These are phyloP conservation scores for Phaethon lepturus DNA, from an alignment of 2,113 vertebrate genomes.

Conservation along the genomic window DNA sequence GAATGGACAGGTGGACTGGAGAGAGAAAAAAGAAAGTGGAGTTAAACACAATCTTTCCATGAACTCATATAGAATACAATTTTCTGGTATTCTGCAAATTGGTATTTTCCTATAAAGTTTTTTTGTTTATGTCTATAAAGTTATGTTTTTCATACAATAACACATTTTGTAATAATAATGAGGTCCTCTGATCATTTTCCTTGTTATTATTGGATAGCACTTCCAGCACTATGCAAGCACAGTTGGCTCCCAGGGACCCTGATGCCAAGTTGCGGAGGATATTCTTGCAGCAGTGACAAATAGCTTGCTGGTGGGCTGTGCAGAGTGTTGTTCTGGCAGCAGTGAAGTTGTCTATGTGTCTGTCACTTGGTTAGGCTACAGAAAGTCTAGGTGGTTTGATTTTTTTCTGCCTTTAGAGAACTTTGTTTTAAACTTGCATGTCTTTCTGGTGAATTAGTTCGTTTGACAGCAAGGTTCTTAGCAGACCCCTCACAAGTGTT, in stretches of 20 bases:
- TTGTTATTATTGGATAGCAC: constrained; percentile 54
- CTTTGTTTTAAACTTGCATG: constrained; percentile 72
- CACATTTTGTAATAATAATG: constrained; percentile 70
- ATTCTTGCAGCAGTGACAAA: constrained; percentile 82
- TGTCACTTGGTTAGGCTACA: constrained; percentile 78
- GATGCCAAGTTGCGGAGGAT: constrained; percentile 79
- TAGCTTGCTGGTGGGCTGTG: constrained; percentile 76
- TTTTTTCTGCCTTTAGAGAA: background rate
- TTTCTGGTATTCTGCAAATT: constrained; percentile 28
- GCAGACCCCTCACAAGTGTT: constrained; percentile 65
- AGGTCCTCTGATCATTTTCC: constrained; percentile 66
- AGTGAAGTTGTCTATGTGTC: constrained; percentile 79
- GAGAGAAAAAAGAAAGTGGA: background rate
- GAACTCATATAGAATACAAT: background rate
- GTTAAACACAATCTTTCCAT: background rate
- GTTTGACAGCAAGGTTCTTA: constrained; percentile 61
- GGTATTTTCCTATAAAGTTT: constrained; percentile 19
- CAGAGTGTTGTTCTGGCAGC: constrained; percentile 79
- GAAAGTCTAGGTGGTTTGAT: constrained; percentile 73
- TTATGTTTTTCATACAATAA: constrained; percentile 69
- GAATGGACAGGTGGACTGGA: background rate
- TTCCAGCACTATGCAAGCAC: constrained; percentile 65
- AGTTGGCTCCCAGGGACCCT: constrained; percentile 77
- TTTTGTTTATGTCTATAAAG: constrained; percentile 66
- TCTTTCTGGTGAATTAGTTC: constrained; percentile 68